These are phyloP conservation scores for Rhabdophis nuchalis DNA, from an alignment of 2,797 vertebrate species.

Conservation along the genomic window DNA sequence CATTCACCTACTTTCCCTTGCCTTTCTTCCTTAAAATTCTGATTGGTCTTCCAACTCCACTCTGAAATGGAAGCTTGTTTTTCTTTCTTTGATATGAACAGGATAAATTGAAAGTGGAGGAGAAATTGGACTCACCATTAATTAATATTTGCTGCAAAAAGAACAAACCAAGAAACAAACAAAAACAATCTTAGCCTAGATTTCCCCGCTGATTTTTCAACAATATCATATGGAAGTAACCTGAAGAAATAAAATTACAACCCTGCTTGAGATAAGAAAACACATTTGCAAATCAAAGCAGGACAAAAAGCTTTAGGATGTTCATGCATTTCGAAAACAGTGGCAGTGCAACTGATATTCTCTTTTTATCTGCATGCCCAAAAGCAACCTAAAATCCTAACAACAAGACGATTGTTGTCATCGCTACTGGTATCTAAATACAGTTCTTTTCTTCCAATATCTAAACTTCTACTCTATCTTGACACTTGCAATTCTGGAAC, in stretches of 20 bases:
- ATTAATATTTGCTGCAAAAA: not conserved
- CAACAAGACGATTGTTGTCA: not conserved
- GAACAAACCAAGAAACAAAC: not conserved
- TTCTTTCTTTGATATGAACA: not conserved
- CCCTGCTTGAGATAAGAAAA: not conserved
- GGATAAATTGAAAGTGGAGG: not conserved
- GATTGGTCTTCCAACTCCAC: not conserved
- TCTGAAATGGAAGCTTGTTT: not conserved
- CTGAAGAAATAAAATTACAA: not conserved
- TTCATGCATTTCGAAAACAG: not conserved
- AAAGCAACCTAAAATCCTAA: not conserved
- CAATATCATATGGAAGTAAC: not conserved
- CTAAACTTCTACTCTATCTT: slow-evolving; percentile 29
- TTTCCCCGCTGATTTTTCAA: not conserved
- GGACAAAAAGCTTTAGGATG: not conserved
- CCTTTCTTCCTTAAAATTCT: not conserved
- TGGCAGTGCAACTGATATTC: not conserved
- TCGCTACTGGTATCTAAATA: slow-evolving; percentile 14
- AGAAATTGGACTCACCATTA: not conserved
- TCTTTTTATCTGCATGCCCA: not conserved
- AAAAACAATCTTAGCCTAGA: not conserved
- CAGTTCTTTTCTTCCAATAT: slow-evolving; percentile 10
- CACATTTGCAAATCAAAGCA: not conserved
- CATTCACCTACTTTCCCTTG: not conserved
- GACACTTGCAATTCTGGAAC: slow-evolving; percentile 19